Evolutionary conservation across 2,888 invertebrate genomes (phyloP).

Genomic region (Lobophora halterata): DNA sequence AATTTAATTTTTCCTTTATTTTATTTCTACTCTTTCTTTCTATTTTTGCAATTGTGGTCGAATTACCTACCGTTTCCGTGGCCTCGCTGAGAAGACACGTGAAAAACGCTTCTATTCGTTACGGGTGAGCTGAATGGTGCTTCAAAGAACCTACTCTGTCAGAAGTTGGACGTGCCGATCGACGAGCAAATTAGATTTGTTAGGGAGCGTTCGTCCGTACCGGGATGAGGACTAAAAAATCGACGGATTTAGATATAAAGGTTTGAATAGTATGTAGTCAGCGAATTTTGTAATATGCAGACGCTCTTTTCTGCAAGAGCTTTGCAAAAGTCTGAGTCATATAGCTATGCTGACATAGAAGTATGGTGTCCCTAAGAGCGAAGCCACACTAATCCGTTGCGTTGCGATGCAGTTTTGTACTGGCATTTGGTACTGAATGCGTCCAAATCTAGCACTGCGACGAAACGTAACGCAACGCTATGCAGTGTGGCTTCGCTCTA

Average conservation of each 20-base stretch:
- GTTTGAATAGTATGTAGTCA: constrained; percentile 15
- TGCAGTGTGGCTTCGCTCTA: too few relatives aligned
- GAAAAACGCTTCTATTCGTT: constrained; percentile 30
- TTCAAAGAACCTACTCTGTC: constrained; percentile 62
- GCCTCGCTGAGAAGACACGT: too few relatives aligned
- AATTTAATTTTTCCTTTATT: too few relatives aligned
- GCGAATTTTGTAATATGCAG: constrained; percentile 7
- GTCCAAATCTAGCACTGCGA: too few relatives aligned
- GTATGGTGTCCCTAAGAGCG: too few relatives aligned
- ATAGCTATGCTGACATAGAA: too few relatives aligned
- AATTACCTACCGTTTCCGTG: too few relatives aligned
- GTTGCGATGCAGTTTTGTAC: too few relatives aligned
- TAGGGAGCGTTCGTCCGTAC: constrained; percentile 41
- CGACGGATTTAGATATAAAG: constrained; percentile 29
- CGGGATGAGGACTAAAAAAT: constrained; percentile 33
- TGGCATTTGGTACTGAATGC: too few relatives aligned
- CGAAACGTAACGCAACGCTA: not conserved
- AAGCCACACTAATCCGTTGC: too few relatives aligned
- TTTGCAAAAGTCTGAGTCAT: not conserved
- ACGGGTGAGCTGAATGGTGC: constrained; percentile 42
- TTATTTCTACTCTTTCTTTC: too few relatives aligned
- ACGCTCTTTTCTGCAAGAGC: constrained; percentile 4
- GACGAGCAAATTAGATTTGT: constrained; percentile 72
- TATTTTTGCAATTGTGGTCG: too few relatives aligned
- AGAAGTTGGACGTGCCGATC: constrained; percentile 64